These are phyloP conservation scores for Cheilosia vernalis DNA, from an alignment of 2,888 invertebrate species.

Conservation along the genomic window DNA sequence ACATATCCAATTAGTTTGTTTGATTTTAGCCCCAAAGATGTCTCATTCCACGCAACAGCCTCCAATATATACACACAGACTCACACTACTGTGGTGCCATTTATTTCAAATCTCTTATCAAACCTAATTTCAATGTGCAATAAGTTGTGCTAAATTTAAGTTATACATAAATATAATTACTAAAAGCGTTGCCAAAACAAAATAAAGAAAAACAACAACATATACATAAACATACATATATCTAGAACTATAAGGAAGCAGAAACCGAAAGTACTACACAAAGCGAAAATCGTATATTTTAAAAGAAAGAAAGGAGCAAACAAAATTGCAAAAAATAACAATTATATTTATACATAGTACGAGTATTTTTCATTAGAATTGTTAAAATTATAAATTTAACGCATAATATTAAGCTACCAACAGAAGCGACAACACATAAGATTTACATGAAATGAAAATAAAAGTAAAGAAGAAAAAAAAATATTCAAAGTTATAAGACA, in stretches of 20 bases:
- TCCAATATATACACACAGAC: neutral
- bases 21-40: conserved; percentile 1
- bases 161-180: conserved; percentile 56
- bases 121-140: conserved; percentile 68
- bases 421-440: conserved; percentile 10
- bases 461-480: too few species aligned
- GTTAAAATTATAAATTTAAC: conserved; percentile 52
- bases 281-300: conserved; percentile 45
- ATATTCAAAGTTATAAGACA: conserved; percentile 38
- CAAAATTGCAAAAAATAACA: conserved; percentile 24
- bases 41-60: conserved; percentile 2
- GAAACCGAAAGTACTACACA: conserved; percentile 15
- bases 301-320: conserved; percentile 18
- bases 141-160: conserved; percentile 74
- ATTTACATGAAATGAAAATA: conserved; percentile 6
- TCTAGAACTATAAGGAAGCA: conserved; percentile 39
- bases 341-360: conserved; percentile 64
- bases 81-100: conserved; percentile 28
- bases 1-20: conserved; percentile 45
- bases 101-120: conserved; percentile 17
- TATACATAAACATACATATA: conserved; percentile 52
- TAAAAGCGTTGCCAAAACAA: conserved; percentile 64
- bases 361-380: conserved; percentile 59
- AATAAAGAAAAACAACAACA: neutral
- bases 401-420: conserved; percentile 61